Base-by-base conservation (phyloP, 1,140 invertebrate species). In the Papilio xuthus region DNA sequence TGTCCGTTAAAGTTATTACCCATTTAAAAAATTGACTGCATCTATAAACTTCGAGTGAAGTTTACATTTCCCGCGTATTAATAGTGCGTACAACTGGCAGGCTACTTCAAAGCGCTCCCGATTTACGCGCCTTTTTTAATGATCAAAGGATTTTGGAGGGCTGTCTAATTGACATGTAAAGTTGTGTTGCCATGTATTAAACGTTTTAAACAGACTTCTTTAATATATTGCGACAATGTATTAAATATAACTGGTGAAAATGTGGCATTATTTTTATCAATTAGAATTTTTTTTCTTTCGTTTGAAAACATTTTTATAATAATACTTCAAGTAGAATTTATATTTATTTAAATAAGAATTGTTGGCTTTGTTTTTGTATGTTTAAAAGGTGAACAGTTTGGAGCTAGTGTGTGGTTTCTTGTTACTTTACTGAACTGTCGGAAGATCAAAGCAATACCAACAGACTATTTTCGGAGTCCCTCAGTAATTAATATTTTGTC, bases 401-500 rank as follows among this genome's bases (percentile, higher is more conserved):
- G 50, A 76, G 71, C 76, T 18, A 42, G 47, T 23, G n/a, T 23
- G 50, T 74, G 70, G 76, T 79, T 67, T 77, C 67, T 80, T 77
- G 69, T 78, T 79, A 78, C 75, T 71, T 63, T 56, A 77, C 72
- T 75, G 70, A 77, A 69, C 70, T 50, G 80, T 74, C 81, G 76
- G 60, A 60, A 89, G 82, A 88, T 91, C 89, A 91, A 89, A 90
- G 84, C 78, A 82, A 81, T 76, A 78, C 79, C 78, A 67, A 47
- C 67, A 84, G 83, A 81, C 82, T 91, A 91, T 91, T 90, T 89
- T 88, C 79, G 84, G 84, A 84, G 53, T 73, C 76, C 70, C 75
- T 85, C 79, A 60, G 86, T 87, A 90, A 91, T 91, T 88, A 89
- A 87, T 90, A 90, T 89, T 90, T 91, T 88, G 86, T 89, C 84